phyloP scores from a whole-genome alignment of 2,888 invertebrate genomes.

The Opisthograptis luteolata region DNA sequence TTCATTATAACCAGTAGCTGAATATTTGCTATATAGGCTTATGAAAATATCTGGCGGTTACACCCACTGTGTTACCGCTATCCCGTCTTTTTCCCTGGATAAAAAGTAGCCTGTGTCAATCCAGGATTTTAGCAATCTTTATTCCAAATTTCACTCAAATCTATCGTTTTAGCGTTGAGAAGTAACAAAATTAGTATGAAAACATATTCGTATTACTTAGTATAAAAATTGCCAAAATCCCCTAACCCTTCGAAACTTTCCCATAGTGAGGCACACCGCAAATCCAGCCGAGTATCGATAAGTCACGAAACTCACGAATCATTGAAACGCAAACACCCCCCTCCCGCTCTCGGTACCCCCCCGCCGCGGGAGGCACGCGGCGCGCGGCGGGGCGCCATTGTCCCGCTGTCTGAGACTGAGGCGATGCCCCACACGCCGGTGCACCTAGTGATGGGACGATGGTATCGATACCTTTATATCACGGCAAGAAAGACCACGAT shows the following conservation, averaged over 20 bases:
- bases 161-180: too few species aligned
- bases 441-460: constrained; percentile 31
- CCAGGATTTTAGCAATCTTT: too few species aligned
- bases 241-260: background rate
- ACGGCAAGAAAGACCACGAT: too few species aligned
- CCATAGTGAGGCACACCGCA: constrained; percentile 13
- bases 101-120: too few species aligned
- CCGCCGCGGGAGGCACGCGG: constrained; percentile 42
- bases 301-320: constrained; percentile 20
- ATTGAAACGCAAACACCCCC: constrained; percentile 5
- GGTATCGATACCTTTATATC: constrained; percentile 36
- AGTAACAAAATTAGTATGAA: too few species aligned
- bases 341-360: constrained; percentile 12
- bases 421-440: constrained; percentile 65
- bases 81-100: too few species aligned
- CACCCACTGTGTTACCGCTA: too few species aligned
- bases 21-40: background rate
- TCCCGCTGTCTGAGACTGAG: constrained; percentile 65
- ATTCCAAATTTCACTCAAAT: too few species aligned
- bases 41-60: background rate
- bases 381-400: constrained; percentile 71
- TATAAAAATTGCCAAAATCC: background rate
- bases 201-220: too few species aligned
- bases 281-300: constrained; percentile 16
- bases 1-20: constrained; percentile 9